A percentile compares a stretch with the other conserved stretches of the same genome.
These are phyloP conservation scores for Thera obeliscata DNA, from an alignment of 2,888 invertebrate species.

Conservation along the genomic window DNA sequence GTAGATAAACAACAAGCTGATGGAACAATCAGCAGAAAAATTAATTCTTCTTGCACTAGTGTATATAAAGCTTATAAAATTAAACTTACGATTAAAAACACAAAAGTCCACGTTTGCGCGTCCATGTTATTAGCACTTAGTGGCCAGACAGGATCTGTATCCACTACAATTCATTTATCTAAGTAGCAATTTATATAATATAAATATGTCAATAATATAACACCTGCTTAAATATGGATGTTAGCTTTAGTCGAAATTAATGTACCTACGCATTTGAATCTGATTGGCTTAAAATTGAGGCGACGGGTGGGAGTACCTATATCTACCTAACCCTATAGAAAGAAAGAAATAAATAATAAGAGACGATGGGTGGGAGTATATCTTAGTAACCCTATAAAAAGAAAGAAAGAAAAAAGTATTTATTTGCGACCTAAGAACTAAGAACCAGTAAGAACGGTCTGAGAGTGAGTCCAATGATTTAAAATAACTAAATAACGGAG, in stretches of 20 bases:
- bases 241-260: constrained; percentile 22
- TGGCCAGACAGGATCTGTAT: constrained; percentile 31
- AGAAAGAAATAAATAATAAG: too few species aligned
- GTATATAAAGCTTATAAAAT: background rate
- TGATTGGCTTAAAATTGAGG: background rate
- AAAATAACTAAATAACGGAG: too few species aligned
- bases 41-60: too few species aligned
- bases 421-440: too few species aligned
- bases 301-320: background rate
- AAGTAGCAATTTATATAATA: constrained; percentile 47
- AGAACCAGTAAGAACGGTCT: too few species aligned
- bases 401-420: too few species aligned
- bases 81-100: constrained; percentile 51
- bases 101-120: constrained; percentile 27
- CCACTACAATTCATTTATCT: constrained; percentile 14
- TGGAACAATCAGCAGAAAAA: too few species aligned
- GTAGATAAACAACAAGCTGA: too few species aligned
- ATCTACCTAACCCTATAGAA: background rate
- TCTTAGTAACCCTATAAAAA: too few species aligned
- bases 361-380: too few species aligned
- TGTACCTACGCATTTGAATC: constrained; percentile 17
- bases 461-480: too few species aligned
- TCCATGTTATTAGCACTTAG: constrained; percentile 12
- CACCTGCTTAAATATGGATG: constrained; percentile 39
- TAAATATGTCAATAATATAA: constrained; percentile 39